These are phyloP conservation scores for Hyppa rectilinea DNA, from an alignment of 2,888 invertebrate species.

Conservation along the genomic window DNA sequence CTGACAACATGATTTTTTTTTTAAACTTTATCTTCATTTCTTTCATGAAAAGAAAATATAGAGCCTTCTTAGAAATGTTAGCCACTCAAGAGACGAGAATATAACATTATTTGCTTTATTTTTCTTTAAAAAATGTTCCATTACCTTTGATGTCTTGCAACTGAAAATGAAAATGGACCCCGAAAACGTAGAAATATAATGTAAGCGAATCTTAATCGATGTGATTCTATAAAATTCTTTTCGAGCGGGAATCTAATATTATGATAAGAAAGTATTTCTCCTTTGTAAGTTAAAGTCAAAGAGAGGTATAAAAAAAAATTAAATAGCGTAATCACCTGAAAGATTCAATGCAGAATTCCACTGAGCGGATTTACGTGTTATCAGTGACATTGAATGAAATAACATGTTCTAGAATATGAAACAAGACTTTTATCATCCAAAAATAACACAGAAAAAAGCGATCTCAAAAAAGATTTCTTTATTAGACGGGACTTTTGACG, in stretches of 20 bases:
- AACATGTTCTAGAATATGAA: too few relatives aligned
- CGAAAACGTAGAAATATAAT: background rate
- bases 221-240: constrained; percentile 4
- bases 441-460: too few relatives aligned
- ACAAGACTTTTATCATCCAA: too few relatives aligned
- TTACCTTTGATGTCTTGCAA: background rate
- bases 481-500: background rate
- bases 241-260: background rate
- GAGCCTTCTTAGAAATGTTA: background rate
- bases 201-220: background rate
- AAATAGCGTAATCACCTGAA: background rate
- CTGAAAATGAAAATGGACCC: constrained; percentile 2
- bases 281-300: background rate
- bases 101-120: background rate
- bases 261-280: constrained; percentile 1
- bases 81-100: background rate
- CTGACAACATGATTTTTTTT: too few relatives aligned
- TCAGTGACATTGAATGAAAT: background rate
- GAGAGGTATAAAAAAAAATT: background rate
- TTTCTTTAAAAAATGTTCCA: background rate
- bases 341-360: background rate
- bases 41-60: too few relatives aligned
- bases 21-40: too few relatives aligned
- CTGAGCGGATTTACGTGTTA: background rate
- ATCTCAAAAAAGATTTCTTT: background rate